Base-by-base conservation (phyloP, 1,140 invertebrate species). In the Bactericera cockerelli region DNA sequence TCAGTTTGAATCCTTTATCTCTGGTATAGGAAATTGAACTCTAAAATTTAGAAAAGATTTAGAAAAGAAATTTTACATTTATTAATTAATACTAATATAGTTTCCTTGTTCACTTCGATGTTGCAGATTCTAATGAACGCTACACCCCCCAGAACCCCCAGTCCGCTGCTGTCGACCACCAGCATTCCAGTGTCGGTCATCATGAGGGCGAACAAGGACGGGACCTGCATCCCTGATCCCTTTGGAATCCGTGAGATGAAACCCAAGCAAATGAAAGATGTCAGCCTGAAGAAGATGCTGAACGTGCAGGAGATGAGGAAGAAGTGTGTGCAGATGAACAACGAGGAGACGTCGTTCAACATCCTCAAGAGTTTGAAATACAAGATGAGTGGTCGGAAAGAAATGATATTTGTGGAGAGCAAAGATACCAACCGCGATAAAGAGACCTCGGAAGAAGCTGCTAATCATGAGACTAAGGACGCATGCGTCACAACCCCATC, bases 121-220 rank as follows among this genome's bases (percentile, higher is more conserved):
- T 68, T 71, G 63, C 65, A 76, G 74, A 58, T 75, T 57, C 61
- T 78, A 63, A 65, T 69, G 67, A 70, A 73, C 33, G 69, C 69
- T 14, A 76, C 73, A 24, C 74, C 77, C 26, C 74, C 76, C 10
- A 62, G 69, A 8, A 70, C 71, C 6, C 70, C 73, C 2, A 77
- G 72, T 62, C 73, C 74, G 6, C 67, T 69, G 21, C 65, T 71
- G 16, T 58, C 67, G 14, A 70, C 60, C 63, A 71, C 55, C 24
- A 65, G 65, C 16, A 65, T 72, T 61, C 73, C 74, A 1, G 77
- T 78, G 1, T 82, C 82, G 21, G 87, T 91, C 58, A 90, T 90
- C 62, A 88, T 88, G 83, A 78, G 78, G 58, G 86, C 83, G 0
- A 81, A 85, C 66, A 81, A 82, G 57, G 82, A 85, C 65, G 86